These are phyloP conservation scores for Tetheella fluctuosa DNA, from an alignment of 2,888 invertebrate species.

Conservation along the genomic window DNA sequence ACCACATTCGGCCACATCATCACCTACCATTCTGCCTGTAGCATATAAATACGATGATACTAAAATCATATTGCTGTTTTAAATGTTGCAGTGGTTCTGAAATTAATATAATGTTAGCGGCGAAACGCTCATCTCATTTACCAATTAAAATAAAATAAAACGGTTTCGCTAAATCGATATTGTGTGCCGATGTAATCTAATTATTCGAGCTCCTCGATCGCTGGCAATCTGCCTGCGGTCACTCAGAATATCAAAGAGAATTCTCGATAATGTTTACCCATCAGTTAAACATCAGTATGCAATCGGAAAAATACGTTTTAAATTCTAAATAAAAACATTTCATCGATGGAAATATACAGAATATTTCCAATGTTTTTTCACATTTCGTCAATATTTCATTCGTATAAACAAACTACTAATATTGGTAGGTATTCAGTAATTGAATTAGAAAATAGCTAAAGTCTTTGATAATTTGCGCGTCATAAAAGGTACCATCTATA, in stretches of 20 bases:
- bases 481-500: background rate
- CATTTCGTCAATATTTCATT: background rate
- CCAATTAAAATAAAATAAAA: background rate
- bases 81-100: too few species aligned
- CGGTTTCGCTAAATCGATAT: background rate
- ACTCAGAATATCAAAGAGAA: background rate
- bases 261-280: background rate
- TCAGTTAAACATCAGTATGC: background rate
- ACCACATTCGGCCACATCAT: too few species aligned
- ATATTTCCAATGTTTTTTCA: background rate
- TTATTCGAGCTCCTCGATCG: background rate
- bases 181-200: background rate
- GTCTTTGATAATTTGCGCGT: background rate
- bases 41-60: too few species aligned
- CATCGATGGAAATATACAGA: background rate
- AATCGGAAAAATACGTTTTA: background rate
- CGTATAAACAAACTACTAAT: too few species aligned
- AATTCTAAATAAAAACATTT: background rate
- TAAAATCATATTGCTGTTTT: too few species aligned
- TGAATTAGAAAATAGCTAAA: background rate
- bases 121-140: background rate
- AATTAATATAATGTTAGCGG: too few species aligned
- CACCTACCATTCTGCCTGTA: too few species aligned
- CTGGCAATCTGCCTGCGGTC: slow-evolving; percentile 7
- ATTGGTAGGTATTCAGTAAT: background rate